Percentiles rank a stretch among this genome's conserved stretches.
phyloP scores from a whole-genome alignment of 2,888 invertebrate species.

The Drosophila planitibia region DNA sequence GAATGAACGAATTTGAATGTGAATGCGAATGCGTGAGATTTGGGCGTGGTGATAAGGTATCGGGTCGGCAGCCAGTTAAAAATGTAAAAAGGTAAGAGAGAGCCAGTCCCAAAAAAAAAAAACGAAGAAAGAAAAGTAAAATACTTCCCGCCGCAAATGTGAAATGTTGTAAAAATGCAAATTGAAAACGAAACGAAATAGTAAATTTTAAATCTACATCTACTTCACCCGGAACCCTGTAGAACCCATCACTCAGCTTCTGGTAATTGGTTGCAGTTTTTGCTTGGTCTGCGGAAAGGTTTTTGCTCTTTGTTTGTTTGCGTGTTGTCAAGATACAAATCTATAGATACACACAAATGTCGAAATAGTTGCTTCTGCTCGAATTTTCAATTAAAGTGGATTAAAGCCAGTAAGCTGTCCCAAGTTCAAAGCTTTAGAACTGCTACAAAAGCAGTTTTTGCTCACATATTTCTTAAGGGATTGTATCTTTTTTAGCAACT shows the following conservation, averaged over 20 bases:
- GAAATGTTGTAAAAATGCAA: constrained; percentile 72
- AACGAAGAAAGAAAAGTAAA: neutral
- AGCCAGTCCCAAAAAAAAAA: constrained; percentile 1
- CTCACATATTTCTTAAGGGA: neutral
- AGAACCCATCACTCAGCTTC: constrained; percentile 7
- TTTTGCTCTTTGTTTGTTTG: constrained; percentile 2
- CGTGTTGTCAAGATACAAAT: constrained; percentile 34
- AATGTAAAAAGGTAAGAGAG: constrained; percentile 53
- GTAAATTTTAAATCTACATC: constrained; percentile 62
- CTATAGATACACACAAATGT: constrained; percentile 12
- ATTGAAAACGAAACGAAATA: constrained; percentile 72
- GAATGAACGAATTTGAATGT: constrained; percentile 60
- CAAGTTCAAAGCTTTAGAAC: constrained; percentile 23
- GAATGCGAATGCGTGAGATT: constrained; percentile 73
- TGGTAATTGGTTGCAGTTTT: constrained; percentile 36
- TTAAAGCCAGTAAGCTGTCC: constrained; percentile 42
- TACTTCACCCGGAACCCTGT: neutral
- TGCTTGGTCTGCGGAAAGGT: neutral
- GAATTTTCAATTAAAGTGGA: constrained; percentile 68
- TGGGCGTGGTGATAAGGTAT: constrained; percentile 67
- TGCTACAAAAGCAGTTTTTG: constrained; percentile 30
- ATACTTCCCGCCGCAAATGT: constrained; percentile 30
- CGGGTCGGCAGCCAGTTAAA: constrained; percentile 29
- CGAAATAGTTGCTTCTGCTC: constrained; percentile 20
- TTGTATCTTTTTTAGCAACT: constrained; percentile 16